phyloP scores from a whole-genome alignment of 1,140 invertebrate species.

The Formica exsecta region DNA sequence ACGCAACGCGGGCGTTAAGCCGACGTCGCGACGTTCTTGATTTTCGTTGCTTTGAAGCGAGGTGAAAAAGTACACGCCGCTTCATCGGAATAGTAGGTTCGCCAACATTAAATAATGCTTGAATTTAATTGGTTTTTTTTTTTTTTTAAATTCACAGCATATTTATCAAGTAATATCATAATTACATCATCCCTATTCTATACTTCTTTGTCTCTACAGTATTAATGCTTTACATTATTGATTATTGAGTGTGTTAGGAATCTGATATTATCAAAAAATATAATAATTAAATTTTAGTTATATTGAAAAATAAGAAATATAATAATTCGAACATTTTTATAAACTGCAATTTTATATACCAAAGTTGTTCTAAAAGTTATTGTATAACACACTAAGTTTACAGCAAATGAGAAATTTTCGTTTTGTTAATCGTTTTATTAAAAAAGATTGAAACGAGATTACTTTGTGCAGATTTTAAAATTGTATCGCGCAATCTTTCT shows the following conservation, averaged over 20 bases:
- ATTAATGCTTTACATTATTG: background rate
- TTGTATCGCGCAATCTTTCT: background rate
- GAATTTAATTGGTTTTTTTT: background rate
- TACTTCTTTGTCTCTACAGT: background rate
- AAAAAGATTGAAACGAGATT: background rate
- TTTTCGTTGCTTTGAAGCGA: constrained; percentile 43
- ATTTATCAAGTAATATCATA: background rate
- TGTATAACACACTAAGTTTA: background rate
- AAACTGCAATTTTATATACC: background rate
- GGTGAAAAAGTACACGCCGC: constrained; percentile 11
- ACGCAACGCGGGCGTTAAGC: constrained; percentile 50
- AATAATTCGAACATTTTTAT: background rate
- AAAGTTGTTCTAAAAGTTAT: constrained; percentile 1
- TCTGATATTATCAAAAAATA: background rate
- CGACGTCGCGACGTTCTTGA: constrained; percentile 32
- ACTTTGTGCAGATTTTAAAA: background rate
- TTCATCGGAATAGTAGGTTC: constrained; percentile 5
- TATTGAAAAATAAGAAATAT: background rate
- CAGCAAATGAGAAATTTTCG: background rate
- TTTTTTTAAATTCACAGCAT: background rate
- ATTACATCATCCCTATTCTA: background rate
- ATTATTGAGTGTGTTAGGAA: background rate
- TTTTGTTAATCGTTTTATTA: background rate
- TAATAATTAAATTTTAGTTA: constrained; percentile 1
- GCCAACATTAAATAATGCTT: constrained; percentile 1